Evolutionary conservation across 2,797 vertebrate species (phyloP), one percentile per base, ranked within the genome.

Genomic region (Gastrophryne carolinensis): DNA sequence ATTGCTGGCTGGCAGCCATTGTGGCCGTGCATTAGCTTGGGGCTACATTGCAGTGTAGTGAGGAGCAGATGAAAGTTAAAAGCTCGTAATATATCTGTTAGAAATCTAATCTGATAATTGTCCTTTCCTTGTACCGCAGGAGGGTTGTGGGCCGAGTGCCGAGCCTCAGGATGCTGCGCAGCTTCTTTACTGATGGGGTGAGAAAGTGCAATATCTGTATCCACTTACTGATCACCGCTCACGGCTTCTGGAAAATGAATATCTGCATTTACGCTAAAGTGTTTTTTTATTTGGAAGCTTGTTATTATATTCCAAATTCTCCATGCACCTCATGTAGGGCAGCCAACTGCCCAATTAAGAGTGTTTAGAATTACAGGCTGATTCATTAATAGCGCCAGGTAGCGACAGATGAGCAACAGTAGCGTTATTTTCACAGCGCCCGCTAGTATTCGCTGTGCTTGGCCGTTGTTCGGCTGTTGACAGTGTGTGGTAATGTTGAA

Each of bases 141-240:
- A 93, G 93, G 85, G 87, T 95, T 72, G 94, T 96, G 78, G 96
- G 94, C 89, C 92, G 96, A 62, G 94, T 96, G 7, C 91, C 91
- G 70, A 93, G 91, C 83, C 85, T 93, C 68, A 87, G 90, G 72
- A 88, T 91, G 85, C 84, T 93, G 11, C 94, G 96, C 83, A 99
- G 94, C 73, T 98, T 98, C 91, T 98, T 98, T 82, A 95, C 93
- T 0, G 96, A 98, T 0, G 96, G 95, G 91, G 97, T 99, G 84
- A 94, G 93, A 83, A 66, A 35, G 12, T 39, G 49, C 34, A 68
- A 54, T 68, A 24, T 67, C 32, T 41, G 24, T 39, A 23, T 68
- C 15, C 29, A 56, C 37, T 68, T 68, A 41, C 32, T 11, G 24
- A 21, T 37, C n/a, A n/a, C n/a, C 6, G 23, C 15, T 41, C 21